Base-by-base conservation (phyloP, 2,888 invertebrate species). In the Philhelius pedissequus region DNA sequence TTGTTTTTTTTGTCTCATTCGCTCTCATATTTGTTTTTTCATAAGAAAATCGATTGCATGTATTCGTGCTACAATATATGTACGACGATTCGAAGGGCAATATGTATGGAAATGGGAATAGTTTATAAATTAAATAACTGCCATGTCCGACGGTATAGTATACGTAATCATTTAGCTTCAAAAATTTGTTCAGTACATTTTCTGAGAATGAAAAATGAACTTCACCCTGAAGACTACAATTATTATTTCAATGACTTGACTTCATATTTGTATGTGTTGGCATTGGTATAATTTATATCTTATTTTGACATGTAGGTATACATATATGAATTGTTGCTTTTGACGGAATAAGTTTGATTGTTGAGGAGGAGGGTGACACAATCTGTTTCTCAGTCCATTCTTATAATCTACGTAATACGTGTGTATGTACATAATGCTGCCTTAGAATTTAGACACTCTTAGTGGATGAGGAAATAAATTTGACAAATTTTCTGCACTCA, bases 171-270 rank as follows among this genome's bases (percentile, higher is more conserved):
- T 84, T 79, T 71, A 79, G 54, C 64, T 66, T 43, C 66, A 70
- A 84, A 62, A 84, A 84, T 84, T 79, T 79, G 75, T 80, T 79
- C 62, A 75, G 22, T 25, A 60, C 32, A 64, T 64, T 64, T 71
- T 79, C 78, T 73, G 80, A 71, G 79, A 84, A 87, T 87, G 87
- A 87, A 87, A 86, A 87, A 87, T 87, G 86, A 87, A 87, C 87
- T 87, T 86, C 86, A 86, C 86, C 82, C 86, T 86, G 78, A 78
- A 80, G 79, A 74, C 35, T 38, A 77, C 43, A 70, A 48, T 60
- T 81, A 43, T 58, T 81, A 56, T 56, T 56, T 76, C 77, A 77
- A 60, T 66, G 81, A 66, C 50, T 68, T 38, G 52, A 60, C 40
- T 52, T 32, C 52, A 54, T 52, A 68, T 35, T 5, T 27, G 9